Percentiles rank a stretch among this genome's conserved stretches.
Conservation (phyloP, 2,888 invertebrate species). For the Phasia obesa region DNA sequence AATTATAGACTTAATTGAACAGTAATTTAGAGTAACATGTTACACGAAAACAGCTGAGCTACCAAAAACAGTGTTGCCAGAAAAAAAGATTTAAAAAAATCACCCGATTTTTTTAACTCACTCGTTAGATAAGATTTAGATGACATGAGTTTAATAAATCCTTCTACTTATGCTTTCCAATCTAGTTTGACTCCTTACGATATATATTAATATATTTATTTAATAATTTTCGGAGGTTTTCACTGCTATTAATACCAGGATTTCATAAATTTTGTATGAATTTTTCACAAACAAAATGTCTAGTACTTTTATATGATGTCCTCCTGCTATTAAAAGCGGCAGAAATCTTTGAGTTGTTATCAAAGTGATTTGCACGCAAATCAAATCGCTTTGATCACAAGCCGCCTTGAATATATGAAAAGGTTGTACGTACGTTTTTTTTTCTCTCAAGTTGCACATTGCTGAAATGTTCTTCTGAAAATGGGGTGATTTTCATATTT, state of each 20-base stretch:
- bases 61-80: no score
- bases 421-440: not conserved
- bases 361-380: not conserved
- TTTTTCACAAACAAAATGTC: not conserved
- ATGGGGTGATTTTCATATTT: not conserved
- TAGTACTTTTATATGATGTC: not conserved
- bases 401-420: not conserved
- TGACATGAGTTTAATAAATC: no score
- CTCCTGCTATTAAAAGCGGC: not conserved
- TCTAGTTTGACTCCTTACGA: not conserved
- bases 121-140: no score
- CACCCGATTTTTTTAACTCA: no score
- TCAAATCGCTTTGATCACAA: slow-evolving; percentile 1
- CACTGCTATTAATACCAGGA: not conserved
- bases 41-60: no score
- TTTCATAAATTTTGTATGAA: not conserved
- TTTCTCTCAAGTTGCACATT: no score
- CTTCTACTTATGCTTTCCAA: not conserved
- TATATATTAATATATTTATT: not conserved
- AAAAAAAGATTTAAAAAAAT: no score
- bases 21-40: no score
- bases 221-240: not conserved
- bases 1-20: no score
- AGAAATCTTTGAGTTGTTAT: slow-evolving; percentile 3
- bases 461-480: not conserved